A percentile compares a stretch with the other conserved stretches of the same genome.
Conservation (phyloP, 2,888 invertebrate genomes). For the Anagyrus pseudococci region DNA sequence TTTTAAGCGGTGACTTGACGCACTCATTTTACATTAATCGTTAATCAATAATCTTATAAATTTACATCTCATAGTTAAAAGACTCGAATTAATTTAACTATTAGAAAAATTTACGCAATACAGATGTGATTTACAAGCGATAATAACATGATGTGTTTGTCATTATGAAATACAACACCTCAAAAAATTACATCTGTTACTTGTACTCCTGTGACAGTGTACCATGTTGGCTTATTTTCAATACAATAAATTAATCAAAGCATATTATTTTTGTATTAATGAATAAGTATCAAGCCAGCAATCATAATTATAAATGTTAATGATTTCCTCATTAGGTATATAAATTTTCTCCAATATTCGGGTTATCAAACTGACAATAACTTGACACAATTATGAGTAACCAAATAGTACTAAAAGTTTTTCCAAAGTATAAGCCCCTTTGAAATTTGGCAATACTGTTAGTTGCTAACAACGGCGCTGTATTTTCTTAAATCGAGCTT, state of each 20-base stretch:
- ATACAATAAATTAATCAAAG: neutral
- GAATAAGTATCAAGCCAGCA: neutral
- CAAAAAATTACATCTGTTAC: conserved; percentile 29
- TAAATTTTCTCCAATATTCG: conserved; percentile 25
- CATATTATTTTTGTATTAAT: no score
- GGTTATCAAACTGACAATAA: conserved; percentile 31
- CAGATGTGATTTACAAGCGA: conserved; percentile 24
- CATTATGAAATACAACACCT: conserved; percentile 33
- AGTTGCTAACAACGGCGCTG: conserved; percentile 19
- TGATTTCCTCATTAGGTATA: conserved; percentile 18
- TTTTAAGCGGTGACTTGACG: conserved; percentile 33
- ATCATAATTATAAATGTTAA: conserved; percentile 26
- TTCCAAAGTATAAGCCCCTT: conserved; percentile 29
- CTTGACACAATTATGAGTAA: conserved; percentile 13
- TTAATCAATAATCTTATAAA: conserved; percentile 32
- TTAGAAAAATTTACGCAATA: conserved; percentile 12
- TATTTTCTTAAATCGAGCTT: conserved; percentile 29
- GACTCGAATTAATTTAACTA: neutral
- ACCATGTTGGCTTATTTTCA: neutral
- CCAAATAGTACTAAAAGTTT: conserved; percentile 36
- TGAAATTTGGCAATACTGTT: conserved; percentile 37
- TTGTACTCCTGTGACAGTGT: conserved; percentile 6
- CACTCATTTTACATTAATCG: neutral
- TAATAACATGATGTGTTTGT: conserved; percentile 21
- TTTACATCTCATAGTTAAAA: conserved; percentile 16